phyloP scores from a whole-genome alignment of 1,140 invertebrate genomes.

The Anthonomus grandis region DNA sequence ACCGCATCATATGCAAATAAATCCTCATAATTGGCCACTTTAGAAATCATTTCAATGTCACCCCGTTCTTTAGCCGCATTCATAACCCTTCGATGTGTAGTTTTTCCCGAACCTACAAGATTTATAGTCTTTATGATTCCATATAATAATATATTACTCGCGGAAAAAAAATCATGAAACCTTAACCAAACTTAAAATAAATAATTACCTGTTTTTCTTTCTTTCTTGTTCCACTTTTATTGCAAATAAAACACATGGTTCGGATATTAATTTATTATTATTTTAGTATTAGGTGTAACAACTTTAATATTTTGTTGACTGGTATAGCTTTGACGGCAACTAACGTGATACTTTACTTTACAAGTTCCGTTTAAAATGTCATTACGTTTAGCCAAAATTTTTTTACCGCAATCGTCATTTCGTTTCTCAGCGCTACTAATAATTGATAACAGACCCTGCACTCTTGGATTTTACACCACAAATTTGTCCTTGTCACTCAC shows the following conservation, averaged over 20 bases:
- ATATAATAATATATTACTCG: background rate
- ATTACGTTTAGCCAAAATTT: background rate
- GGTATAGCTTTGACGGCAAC: background rate
- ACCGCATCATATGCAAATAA: too few species aligned
- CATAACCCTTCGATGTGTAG: background rate
- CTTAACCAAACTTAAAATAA: background rate
- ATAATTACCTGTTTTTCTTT: slow-evolving; percentile 1
- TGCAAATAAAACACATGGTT: background rate
- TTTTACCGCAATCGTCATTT: background rate
- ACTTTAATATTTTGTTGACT: background rate
- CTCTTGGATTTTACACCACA: too few species aligned
- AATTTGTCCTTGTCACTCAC: too few species aligned
- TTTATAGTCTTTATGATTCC: background rate
- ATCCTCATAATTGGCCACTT: background rate
- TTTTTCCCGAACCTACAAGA: background rate
- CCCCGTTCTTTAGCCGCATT: background rate
- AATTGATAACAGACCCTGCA: too few species aligned
- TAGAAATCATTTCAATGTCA: background rate
- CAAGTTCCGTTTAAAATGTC: background rate
- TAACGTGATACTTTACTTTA: too few species aligned
- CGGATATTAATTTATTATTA: background rate
- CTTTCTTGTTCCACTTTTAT: slow-evolving; percentile 2
- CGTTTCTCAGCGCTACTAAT: background rate
- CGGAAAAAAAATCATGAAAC: too few species aligned
- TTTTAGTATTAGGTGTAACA: background rate